Evolutionary conservation across 2,113 vertebrate genomes (phyloP), one percentile per base, ranked within the genome.

Genomic region (Serinus canaria): DNA sequence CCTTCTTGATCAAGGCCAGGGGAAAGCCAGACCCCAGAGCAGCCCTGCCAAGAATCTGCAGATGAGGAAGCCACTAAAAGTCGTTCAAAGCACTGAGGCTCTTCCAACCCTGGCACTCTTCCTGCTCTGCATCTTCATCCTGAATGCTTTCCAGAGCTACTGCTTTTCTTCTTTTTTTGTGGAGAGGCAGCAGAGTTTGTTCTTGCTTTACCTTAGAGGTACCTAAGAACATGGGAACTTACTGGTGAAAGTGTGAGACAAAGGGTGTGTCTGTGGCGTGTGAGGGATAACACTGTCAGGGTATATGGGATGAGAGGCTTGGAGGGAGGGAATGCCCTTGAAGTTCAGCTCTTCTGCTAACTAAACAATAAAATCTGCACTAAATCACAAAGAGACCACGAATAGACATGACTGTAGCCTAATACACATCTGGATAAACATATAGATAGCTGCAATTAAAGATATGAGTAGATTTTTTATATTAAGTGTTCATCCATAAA

Each of bases 241-340:
- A 4, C 5, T n/a, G 37, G 28, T 63, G 20, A 25, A 49, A 70
- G 23, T 22, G 43, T 0, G 1, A 80, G 27, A 44, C 1, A 0
- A 0, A 1, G 33, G 10, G 21, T 55, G 5, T 55, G 39, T 47
- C 35, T 27, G 31, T 68, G 52, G 33, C 27, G 6, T 3, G 14
- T 13, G 41, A 39, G 28, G 30, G 44, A 30, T 20, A 19, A 7
- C 23, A 5, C 0, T 3, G 2, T 31, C 7, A 12, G 35, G 28
- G 11, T 9, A 5, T 1, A 1, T 46, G 16, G 31, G 6, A 4
- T 50, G 31, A 78, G 28, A 62, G 31, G 25, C 10, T 9, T 0
- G 4, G 81, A 41, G 5, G 2, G 21, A 31, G 23, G 13, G 1
- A 66, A 37, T 49, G 27, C 15, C 25, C 33, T 49, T 31, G 12